Percentiles rank a stretch among this genome's conserved stretches.
phyloP scores from a whole-genome alignment of 2,113 vertebrate genomes.

The Limanda limanda region DNA sequence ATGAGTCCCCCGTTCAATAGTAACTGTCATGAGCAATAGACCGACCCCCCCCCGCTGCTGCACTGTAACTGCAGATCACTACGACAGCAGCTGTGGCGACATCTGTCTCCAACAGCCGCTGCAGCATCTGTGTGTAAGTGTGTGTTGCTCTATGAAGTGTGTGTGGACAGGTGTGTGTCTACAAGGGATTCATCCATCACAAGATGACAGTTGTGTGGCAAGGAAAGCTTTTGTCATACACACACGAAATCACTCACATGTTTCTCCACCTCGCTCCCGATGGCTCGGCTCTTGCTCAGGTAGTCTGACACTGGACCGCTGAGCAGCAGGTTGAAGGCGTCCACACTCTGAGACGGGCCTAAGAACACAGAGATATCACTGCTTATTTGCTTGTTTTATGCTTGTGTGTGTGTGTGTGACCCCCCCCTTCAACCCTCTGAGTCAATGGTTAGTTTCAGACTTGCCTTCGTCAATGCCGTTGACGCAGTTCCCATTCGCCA shows the following conservation, averaged over 20 bases:
- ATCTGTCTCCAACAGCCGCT: constrained; percentile 38
- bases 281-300: constrained; percentile 87
- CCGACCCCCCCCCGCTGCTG: background rate
- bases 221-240: constrained; percentile 2
- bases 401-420: background rate
- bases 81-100: constrained; percentile 44
- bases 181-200: background rate
- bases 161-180: background rate
- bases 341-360: constrained; percentile 87
- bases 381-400: background rate
- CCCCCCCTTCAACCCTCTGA: background rate
- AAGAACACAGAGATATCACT: constrained; percentile 11
- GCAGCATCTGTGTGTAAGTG: background rate
- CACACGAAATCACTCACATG: constrained; percentile 86
- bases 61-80: constrained; percentile 11
- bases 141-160: background rate
- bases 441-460: background rate
- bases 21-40: background rate
- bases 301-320: constrained; percentile 89
- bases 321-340: constrained; percentile 90
- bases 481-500: constrained; percentile 74
- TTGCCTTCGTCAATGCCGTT: constrained; percentile 86
- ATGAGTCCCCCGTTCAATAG: background rate
- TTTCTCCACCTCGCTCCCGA: constrained; percentile 91
- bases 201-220: background rate